Percentiles rank a stretch among this genome's conserved stretches.
Conservation (phyloP, 2,888 invertebrate species). For the Therioaphis trifolii region DNA sequence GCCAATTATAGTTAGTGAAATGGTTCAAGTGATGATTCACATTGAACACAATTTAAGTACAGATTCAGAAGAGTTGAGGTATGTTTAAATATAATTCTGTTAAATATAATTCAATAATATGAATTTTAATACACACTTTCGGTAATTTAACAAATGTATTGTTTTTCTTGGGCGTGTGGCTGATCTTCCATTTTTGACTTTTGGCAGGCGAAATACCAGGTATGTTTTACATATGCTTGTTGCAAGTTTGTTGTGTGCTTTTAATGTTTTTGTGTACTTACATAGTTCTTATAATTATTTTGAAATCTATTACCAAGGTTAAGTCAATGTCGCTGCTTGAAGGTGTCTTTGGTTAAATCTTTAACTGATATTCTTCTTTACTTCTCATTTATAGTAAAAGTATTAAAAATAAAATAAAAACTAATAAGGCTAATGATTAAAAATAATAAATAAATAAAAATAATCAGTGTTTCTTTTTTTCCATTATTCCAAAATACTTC, state of each 20-base stretch:
- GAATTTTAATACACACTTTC: slow-evolving; percentile 26
- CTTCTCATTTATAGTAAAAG: slow-evolving; percentile 43
- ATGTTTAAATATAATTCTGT: no score
- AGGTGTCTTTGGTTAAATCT: slow-evolving; percentile 60
- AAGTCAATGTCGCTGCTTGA: slow-evolving; percentile 62
- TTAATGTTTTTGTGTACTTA: slow-evolving; percentile 44
- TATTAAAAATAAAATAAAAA: slow-evolving; percentile 49
- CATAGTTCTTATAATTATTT: slow-evolving; percentile 44
- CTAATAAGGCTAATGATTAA: slow-evolving; percentile 59
- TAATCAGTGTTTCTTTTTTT: slow-evolving; percentile 62
- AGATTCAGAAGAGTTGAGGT: slow-evolving; percentile 83
- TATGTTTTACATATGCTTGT: slow-evolving; percentile 64
- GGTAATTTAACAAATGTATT: slow-evolving; percentile 35
- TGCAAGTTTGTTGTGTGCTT: slow-evolving; percentile 54
- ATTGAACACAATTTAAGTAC: slow-evolving; percentile 85
- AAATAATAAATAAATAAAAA: slow-evolving; percentile 28
- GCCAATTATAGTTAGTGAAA: slow-evolving; percentile 91
- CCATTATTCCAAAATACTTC: slow-evolving; percentile 50
- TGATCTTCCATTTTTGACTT: slow-evolving; percentile 63
- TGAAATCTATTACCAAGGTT: slow-evolving; percentile 61
- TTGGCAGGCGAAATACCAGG: slow-evolving; percentile 66
- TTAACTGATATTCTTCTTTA: slow-evolving; percentile 58
- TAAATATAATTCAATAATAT: slow-evolving; percentile 34
- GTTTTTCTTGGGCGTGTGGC: slow-evolving; percentile 57
- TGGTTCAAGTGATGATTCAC: slow-evolving; percentile 87